A percentile compares a stretch with the other conserved stretches of the same genome.
Conservation (phyloP, 2,113 vertebrate genomes). For the Myrmophylax atrothorax region DNA sequence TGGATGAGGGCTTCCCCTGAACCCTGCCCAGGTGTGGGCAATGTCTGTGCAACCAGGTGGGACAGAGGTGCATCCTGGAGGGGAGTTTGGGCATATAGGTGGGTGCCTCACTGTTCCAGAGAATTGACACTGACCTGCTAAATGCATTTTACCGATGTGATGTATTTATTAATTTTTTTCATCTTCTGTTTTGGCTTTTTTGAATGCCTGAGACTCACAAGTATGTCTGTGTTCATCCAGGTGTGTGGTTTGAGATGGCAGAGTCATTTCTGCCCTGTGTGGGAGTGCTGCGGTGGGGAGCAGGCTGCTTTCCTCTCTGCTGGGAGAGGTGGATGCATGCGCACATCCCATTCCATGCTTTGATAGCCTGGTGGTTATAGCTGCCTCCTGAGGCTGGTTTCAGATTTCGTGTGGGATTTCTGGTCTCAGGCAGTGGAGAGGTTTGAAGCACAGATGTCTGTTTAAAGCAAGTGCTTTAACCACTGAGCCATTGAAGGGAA, state of each 20-base stretch:
- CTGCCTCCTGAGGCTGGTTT: background rate
- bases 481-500: background rate
- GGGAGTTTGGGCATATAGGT: background rate
- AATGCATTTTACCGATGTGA: background rate
- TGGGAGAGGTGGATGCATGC: background rate
- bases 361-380: background rate
- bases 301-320: background rate
- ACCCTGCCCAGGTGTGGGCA: background rate
- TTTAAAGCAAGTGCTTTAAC: background rate
- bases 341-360: background rate
- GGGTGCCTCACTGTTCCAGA: background rate
- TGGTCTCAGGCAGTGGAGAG: background rate
- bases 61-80: background rate
- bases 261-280: background rate
- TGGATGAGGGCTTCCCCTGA: background rate
- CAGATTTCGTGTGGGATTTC: background rate
- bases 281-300: background rate
- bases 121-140: background rate
- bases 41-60: background rate
- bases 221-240: rapidly evolving
- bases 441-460: background rate
- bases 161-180: background rate
- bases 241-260: background rate
- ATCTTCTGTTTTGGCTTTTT: background rate
- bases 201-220: background rate